Percentiles rank a stretch among this genome's conserved stretches.
Evolutionary conservation across 2,797 vertebrate species (phyloP).

Genomic region (Falco berigora): DNA sequence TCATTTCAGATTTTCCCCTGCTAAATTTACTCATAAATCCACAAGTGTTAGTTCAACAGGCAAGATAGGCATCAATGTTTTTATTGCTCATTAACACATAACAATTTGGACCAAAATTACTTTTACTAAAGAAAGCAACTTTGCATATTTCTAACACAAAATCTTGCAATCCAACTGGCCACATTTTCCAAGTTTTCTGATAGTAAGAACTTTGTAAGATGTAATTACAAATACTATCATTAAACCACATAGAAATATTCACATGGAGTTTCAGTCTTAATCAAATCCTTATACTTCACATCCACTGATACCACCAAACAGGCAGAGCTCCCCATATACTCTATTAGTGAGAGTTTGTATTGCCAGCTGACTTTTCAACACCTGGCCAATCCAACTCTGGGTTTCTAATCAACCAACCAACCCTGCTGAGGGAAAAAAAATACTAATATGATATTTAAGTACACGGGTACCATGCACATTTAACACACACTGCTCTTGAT

Average conservation of each 20-base stretch:
- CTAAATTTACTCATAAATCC: neutral
- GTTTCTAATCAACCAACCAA: neutral
- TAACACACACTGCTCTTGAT: neutral
- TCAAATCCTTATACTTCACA: neutral
- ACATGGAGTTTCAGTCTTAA: neutral
- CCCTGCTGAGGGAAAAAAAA: rapidly evolving
- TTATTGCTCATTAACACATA: neutral
- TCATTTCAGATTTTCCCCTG: neutral
- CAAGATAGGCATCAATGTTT: neutral
- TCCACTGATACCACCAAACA: neutral
- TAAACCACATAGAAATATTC: neutral
- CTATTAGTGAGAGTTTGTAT: neutral
- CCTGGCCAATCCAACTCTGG: neutral
- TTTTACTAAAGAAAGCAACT: neutral
- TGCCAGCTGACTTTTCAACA: neutral
- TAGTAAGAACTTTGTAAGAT: neutral
- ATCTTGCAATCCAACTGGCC: neutral
- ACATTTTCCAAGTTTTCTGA: neutral
- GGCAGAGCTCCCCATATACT: neutral
- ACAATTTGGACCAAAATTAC: neutral
- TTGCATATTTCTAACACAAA: neutral
- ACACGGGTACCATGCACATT: neutral
- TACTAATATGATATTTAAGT: neutral
- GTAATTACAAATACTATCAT: neutral
- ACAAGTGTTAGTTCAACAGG: neutral